phyloP scores from a whole-genome alignment of 2,113 vertebrate species.

The Boulengerochromis microlepis region DNA sequence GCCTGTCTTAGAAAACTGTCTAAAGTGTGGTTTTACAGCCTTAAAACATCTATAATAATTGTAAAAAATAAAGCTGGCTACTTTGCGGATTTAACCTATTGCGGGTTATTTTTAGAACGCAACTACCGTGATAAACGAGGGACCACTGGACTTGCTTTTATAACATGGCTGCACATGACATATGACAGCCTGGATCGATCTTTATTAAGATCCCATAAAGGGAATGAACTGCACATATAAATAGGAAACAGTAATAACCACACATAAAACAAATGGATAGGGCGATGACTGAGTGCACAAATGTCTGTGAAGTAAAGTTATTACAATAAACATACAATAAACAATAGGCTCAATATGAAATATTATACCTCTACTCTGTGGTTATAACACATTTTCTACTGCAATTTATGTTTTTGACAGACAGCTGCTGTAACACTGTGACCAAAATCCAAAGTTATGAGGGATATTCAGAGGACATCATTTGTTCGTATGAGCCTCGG shows the following conservation, averaged over 20 bases:
- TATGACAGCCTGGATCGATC: background rate
- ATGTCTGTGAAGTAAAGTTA: background rate
- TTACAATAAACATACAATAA: background rate
- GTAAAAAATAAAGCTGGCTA: no score
- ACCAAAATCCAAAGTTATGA: background rate
- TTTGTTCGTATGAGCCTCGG: background rate
- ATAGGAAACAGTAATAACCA: background rate
- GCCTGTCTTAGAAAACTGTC: no score
- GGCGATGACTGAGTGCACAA: background rate
- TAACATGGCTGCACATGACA: background rate
- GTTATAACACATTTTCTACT: background rate
- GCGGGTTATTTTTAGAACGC: background rate
- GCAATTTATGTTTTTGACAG: background rate
- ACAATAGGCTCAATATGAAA: background rate
- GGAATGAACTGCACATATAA: background rate
- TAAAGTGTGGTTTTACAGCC: no score
- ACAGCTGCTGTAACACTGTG: slow-evolving; percentile 6
- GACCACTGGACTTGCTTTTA: background rate
- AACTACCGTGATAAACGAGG: background rate
- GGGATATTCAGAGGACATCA: background rate
- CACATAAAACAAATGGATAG: background rate
- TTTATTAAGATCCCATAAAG: background rate
- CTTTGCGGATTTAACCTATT: no score
- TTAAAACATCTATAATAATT: no score
- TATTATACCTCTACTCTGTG: background rate